Evolutionary conservation across 1,140 invertebrate species (phyloP), one percentile per base, ranked within the genome.

Genomic region (Ectropis grisescens): DNA sequence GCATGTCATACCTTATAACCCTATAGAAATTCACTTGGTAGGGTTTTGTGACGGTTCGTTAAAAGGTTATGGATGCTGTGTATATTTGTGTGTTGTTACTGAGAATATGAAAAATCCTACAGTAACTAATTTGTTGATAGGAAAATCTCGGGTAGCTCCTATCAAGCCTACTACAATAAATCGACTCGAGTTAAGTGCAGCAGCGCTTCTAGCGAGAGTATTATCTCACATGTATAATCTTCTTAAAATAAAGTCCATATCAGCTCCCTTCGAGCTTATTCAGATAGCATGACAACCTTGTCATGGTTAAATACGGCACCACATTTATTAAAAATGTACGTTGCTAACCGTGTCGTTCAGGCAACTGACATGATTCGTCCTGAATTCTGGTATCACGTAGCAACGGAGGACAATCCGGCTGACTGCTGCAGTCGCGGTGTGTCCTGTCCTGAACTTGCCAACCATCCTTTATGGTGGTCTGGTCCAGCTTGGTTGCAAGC

Each of bases 361-460:
- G 19, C 11, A n/a, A 31, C 19, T 12, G 16, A 23, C 7, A 11
- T 11, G 2, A 2, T 11, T 8, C 7, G 10, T 2, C 7, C 16
- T 8, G 12, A 11, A 14, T 23, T 2, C 5, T 39, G 37, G 37
- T 9, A 11, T 2, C 37, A 39, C 15, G 37, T 39, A 6, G 13
- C 29, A 5, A 32, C 37, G 2, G 2, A 10, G 7, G 29, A 32
- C 4, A 39, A 39, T 13, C 37, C 29, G 12, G 37, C 37, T 19
- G 37, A 39, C 15, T 39, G 25, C 29, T 31, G 29, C n/a, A 39
- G 37, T 26, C 19, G 37, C 11, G 37, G 37, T 9, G 10, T 32
- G 10, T 23, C 19, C 2, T 12, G 19, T 31, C 7, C 4, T 13
- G 29, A 25, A 4, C 29, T 39, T 2, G 29, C 37, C 8, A n/a